Base-by-base conservation (phyloP, 64 coral and sea anemone genomes). In the Montipora efflorescens region DNA sequence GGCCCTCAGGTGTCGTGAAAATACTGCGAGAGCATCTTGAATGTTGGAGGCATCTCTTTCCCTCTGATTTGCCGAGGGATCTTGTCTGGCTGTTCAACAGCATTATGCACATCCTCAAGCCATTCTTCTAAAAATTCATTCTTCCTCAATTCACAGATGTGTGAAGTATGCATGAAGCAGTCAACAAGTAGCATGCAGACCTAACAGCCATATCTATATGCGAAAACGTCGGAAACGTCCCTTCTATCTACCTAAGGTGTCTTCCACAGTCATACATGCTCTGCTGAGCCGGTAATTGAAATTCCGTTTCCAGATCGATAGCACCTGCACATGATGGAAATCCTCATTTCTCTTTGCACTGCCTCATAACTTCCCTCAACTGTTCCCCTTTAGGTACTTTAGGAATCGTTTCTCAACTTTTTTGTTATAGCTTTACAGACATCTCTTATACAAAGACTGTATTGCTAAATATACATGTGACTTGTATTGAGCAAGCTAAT, bases 51-150 rank as follows among this genome's bases (percentile, higher is more conserved):
- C 75, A n/a, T 77, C 75, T 77, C 75, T 77, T 77, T 77, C 46
- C 75, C 73, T 49, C 47, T 77, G 75, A 77, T 77, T 77, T 77
- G 15, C 75, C 75, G 51, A 77, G 75, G 75, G 75, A 77, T 75
- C 25, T 36, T 77, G 44, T 77, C 75, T 51, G 75, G 75, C 75
- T 77, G 15, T 77, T 77, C 75, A 77, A 77, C 75, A 48, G 75
- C 75, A 77, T 77, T 49, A 77, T 47, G 73, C 73, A 75, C 73
- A 75, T 75, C 46, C 75, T 77, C 75, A 77, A 77, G 75, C 75
- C 75, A 77, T 77, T 77, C 75, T 77, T 77, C 12, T 77, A 77
- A 77, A 77, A 77, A 77, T 6, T 77, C 75, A 77, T 1, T 46
- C 75, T 77, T 77, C 75, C 73, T 75, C 45, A 75, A 75, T 75